These are phyloP conservation scores for Cephalopachus bancanus DNA, from an alignment of 2,797 vertebrate species.

Conservation along the genomic window DNA sequence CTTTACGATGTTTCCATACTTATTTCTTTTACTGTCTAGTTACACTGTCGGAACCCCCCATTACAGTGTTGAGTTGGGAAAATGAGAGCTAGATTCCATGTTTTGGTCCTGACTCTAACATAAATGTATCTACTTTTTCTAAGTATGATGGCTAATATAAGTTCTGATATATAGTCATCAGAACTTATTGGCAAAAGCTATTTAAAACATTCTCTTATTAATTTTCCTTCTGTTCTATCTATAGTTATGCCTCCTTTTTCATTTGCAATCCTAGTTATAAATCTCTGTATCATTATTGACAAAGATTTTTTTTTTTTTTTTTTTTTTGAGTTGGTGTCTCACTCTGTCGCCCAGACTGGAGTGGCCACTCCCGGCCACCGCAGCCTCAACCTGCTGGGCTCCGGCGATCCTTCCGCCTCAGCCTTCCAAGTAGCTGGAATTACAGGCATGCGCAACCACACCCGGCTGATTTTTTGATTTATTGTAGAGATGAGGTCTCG, in stretches of 20 bases:
- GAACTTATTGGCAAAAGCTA: not conserved
- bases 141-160: not conserved
- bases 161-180: not conserved
- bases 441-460: too few species aligned
- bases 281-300: not conserved
- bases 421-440: too few species aligned
- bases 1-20: not conserved
- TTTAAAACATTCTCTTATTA: not conserved
- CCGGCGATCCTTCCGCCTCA: too few species aligned
- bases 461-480: too few species aligned
- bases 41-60: not conserved
- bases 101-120: not conserved
- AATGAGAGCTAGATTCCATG: fast-evolving
- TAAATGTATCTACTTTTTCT: not conserved
- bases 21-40: not conserved
- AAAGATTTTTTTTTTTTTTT: not conserved
- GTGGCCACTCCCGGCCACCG: too few species aligned
- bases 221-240: not conserved
- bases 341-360: too few species aligned
- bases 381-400: too few species aligned
- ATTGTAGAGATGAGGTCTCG: too few species aligned
- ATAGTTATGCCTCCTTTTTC: not conserved
- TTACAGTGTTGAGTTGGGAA: not conserved
- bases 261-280: not conserved
- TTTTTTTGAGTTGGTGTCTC: too few species aligned